Evolutionary conservation across 2,888 invertebrate genomes (phyloP).

Genomic region (Adelognathus sp.): DNA sequence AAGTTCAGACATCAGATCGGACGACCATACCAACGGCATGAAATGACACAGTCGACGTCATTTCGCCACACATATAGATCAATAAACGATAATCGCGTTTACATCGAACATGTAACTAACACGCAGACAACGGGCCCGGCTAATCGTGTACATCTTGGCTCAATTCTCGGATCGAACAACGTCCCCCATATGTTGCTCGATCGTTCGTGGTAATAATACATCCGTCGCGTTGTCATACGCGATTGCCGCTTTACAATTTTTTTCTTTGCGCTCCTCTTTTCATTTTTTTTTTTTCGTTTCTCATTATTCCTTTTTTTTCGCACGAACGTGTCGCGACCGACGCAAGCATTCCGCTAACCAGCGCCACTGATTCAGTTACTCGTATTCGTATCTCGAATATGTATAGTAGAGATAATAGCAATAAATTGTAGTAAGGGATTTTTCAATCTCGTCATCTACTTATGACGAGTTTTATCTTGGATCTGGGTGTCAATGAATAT

Average conservation of each 20-base stretch:
- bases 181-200: constrained; percentile 4
- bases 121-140: constrained; percentile 39
- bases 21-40: constrained; percentile 60
- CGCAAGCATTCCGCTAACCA: constrained; percentile 23
- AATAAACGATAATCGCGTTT: constrained; percentile 58
- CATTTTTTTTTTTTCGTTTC: constrained; percentile 4
- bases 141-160: constrained; percentile 14
- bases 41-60: constrained; percentile 64
- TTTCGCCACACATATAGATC: constrained; percentile 40
- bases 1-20: constrained; percentile 59
- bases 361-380: constrained; percentile 64
- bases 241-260: constrained; percentile 18
- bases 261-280: constrained; percentile 26
- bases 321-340: constrained; percentile 1
- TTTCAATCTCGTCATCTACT: constrained; percentile 78
- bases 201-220: constrained; percentile 1
- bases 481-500: constrained; percentile 69
- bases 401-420: constrained; percentile 77
- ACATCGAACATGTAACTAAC: constrained; percentile 57
- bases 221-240: not conserved
- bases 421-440: constrained; percentile 78
- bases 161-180: constrained; percentile 26
- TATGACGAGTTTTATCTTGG: constrained; percentile 78
- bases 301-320: constrained; percentile 24
- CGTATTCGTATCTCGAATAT: constrained; percentile 74